Evolutionary conservation across 2,113 vertebrate genomes (phyloP).

Genomic region (Fulmarus glacialis): DNA sequence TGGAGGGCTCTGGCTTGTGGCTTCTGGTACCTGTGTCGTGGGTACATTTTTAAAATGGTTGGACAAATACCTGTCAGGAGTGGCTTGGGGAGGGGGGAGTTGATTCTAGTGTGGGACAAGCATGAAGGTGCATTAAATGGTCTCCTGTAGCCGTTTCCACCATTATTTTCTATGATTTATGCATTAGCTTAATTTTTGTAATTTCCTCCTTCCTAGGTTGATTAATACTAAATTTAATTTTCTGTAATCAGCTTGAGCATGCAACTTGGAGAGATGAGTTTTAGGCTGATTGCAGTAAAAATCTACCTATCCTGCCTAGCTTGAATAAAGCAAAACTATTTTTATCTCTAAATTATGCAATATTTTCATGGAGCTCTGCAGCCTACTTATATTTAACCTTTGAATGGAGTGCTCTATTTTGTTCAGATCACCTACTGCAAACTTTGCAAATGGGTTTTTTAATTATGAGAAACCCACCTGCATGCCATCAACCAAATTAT

Average conservation of each 20-base stretch:
- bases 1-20: neutral
- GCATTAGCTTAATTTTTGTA: conserved; percentile 31
- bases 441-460: conserved; percentile 52
- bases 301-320: conserved; percentile 18
- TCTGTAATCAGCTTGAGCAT: conserved; percentile 59
- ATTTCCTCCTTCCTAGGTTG: conserved; percentile 49
- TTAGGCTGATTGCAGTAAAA: conserved; percentile 58
- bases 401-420: conserved; percentile 23
- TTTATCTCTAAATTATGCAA: conserved; percentile 61
- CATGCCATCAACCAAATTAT: conserved; percentile 41
- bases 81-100: neutral
- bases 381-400: conserved; percentile 59
- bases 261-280: conserved; percentile 22
- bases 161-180: conserved; percentile 40
- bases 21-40: neutral
- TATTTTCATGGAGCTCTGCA: conserved; percentile 53
- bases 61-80: neutral
- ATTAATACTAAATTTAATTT: conserved; percentile 68
- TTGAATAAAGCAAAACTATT: conserved; percentile 47
- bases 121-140: neutral
- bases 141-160: neutral
- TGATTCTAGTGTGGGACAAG: neutral
- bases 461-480: conserved; percentile 50
- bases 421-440: conserved; percentile 48
- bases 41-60: neutral